A percentile compares a stretch with the other conserved stretches of the same genome.
Evolutionary conservation across 64 coral and sea anemone genomes (phyloP).

Genomic region (Actinia tenebrosa): DNA sequence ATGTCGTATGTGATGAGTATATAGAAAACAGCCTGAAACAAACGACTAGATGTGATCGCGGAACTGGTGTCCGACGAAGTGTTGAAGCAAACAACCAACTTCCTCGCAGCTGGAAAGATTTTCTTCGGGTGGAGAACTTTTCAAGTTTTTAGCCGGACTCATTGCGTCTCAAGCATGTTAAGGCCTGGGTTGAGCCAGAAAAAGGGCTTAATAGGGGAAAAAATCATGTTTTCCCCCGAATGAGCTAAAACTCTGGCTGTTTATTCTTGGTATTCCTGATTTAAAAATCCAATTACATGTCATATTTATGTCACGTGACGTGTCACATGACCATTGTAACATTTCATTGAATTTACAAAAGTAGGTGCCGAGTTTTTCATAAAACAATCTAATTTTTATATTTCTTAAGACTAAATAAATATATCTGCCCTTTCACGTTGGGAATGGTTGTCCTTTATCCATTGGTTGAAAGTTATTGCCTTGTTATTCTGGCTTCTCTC

Average conservation of each 20-base stretch:
- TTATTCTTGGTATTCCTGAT: too few species aligned
- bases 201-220: too few species aligned
- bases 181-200: too few species aligned
- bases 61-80: neutral
- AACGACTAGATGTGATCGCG: conserved; percentile 15
- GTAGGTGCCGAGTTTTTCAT: neutral
- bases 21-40: conserved; percentile 17
- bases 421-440: neutral
- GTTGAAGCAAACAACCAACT: neutral
- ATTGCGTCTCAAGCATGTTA: too few species aligned
- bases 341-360: neutral
- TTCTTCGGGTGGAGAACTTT: conserved; percentile 35
- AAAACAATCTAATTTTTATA: neutral
- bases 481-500: neutral
- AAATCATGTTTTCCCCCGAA: too few species aligned
- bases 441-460: neutral
- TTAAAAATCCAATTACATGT: too few species aligned
- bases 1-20: conserved; percentile 25
- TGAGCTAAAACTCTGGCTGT: too few species aligned
- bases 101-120: conserved; percentile 11
- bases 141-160: conserved; percentile 18
- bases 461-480: neutral
- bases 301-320: neutral
- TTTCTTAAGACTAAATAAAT: neutral
- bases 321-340: neutral